These are phyloP conservation scores for Falco peregrinus DNA, from an alignment of 2,797 vertebrate genomes.

Conservation along the genomic window DNA sequence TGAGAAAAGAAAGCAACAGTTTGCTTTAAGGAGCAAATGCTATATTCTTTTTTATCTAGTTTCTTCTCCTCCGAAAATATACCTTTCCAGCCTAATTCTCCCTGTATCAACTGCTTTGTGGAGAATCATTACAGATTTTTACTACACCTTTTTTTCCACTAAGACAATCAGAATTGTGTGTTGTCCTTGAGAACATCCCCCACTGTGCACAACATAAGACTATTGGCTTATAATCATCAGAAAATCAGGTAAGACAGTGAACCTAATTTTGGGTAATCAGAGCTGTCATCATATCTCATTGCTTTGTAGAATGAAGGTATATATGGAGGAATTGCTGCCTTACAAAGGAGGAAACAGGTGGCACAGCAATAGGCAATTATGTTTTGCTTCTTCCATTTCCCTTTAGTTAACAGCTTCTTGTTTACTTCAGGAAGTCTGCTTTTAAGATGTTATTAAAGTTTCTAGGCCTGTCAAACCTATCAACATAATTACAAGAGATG, in stretches of 20 bases:
- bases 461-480: constrained; percentile 30
- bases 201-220: background rate
- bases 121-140: background rate
- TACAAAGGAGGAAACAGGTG: background rate
- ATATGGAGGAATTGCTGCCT: background rate
- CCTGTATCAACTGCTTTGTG: background rate
- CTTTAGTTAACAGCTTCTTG: constrained; percentile 4
- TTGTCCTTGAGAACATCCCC: background rate
- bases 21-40: background rate
- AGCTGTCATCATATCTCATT: background rate
- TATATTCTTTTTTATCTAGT: background rate
- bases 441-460: constrained; percentile 23
- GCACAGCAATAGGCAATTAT: background rate
- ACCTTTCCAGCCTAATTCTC: background rate
- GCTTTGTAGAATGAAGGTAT: background rate
- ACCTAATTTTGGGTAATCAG: background rate
- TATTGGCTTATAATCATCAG: background rate
- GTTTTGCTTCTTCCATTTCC: background rate
- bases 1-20: background rate
- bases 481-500: constrained; percentile 46
- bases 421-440: constrained; percentile 44
- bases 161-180: background rate
- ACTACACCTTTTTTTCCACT: background rate
- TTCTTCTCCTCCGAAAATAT: background rate
- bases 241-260: background rate